phyloP scores from a whole-genome alignment of 1,140 invertebrate genomes.

The Leptinotarsa defecta region DNA sequence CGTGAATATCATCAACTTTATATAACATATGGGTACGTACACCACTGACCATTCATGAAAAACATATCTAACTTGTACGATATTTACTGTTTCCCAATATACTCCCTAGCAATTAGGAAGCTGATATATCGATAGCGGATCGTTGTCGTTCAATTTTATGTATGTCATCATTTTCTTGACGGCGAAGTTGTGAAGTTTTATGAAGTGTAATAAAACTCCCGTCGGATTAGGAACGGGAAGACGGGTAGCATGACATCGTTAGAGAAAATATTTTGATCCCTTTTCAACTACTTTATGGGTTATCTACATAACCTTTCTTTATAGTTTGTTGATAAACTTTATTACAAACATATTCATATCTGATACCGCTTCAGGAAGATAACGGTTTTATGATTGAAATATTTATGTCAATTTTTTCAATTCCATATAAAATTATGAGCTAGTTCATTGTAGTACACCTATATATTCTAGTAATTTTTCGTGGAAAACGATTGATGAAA shows the following conservation, averaged over 20 bases:
- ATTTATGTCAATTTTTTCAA: no score
- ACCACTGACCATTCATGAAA: no score
- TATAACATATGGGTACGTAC: no score
- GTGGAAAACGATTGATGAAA: no score
- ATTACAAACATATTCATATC: background rate
- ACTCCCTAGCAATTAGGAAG: background rate
- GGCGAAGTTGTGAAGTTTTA: constrained; percentile 5
- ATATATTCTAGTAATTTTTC: no score
- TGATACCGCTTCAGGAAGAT: background rate
- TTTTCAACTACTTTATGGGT: background rate
- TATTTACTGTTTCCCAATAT: background rate
- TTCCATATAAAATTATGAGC: no score
- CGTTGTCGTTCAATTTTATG: constrained; percentile 8
- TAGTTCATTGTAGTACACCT: no score
- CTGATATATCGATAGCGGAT: background rate
- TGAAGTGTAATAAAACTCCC: constrained; percentile 8
- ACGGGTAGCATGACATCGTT: background rate
- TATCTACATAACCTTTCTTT: background rate
- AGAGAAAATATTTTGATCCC: background rate
- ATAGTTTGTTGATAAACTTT: background rate
- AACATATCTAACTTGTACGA: no score
- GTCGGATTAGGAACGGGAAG: background rate
- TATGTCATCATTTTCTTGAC: constrained; percentile 5
- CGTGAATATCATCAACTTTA: no score
- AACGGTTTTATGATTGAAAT: no score